Evolutionary conservation across 1,140 invertebrate species (phyloP).

Genomic region (Panagrolaimus sp.): DNA sequence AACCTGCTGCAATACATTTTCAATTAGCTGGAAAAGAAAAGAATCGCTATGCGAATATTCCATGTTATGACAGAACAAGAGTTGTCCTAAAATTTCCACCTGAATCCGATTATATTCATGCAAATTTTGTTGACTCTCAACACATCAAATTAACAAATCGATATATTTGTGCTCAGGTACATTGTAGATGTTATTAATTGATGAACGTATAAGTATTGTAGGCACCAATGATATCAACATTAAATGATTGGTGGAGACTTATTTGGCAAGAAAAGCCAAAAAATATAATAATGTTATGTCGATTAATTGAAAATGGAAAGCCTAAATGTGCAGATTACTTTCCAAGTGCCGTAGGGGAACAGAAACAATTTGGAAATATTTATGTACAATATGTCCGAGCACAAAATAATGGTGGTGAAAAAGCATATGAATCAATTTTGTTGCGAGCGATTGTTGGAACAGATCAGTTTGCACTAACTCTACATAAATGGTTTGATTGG

Average conservation of each 20-base stretch:
- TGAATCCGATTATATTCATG: constrained; percentile 37
- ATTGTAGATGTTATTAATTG: too few species aligned
- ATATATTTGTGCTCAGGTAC: background rate
- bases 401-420: background rate
- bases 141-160: constrained; percentile 19
- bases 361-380: constrained; percentile 15
- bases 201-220: background rate
- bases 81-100: constrained; percentile 30
- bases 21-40: constrained; percentile 23
- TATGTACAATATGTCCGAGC: constrained; percentile 17
- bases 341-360: constrained; percentile 13
- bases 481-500: constrained; percentile 18
- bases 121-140: constrained; percentile 25
- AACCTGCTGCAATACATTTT: constrained; percentile 9
- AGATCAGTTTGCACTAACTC: background rate
- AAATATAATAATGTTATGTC: constrained; percentile 24
- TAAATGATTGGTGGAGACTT: constrained; percentile 5
- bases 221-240: background rate
- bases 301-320: constrained; percentile 15
- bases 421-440: constrained; percentile 10
- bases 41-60: constrained; percentile 25
- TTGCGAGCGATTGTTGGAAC: background rate
- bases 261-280: constrained; percentile 17
- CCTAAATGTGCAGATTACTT: constrained; percentile 24
- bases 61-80: constrained; percentile 29